Evolutionary conservation across 1,140 invertebrate genomes (phyloP), one percentile per base, ranked within the genome.

Genomic region (Hyposmocoma kahamanoa): DNA sequence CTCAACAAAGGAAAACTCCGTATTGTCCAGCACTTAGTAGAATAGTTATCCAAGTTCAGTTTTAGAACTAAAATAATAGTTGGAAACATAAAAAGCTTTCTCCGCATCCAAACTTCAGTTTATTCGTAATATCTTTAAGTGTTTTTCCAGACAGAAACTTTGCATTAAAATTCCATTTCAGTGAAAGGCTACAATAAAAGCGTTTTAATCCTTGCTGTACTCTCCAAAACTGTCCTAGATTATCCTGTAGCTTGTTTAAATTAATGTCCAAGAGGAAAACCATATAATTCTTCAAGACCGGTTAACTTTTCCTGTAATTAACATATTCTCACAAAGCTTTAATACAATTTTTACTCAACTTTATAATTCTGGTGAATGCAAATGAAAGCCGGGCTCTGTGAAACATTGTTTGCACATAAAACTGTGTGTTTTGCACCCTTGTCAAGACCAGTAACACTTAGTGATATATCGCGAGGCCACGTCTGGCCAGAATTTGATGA

Each of bases 361-460:
- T 21, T 17, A 32, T 42, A 51, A 49, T 41, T 52, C 41, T 44
- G 13, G 11, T 17, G 13, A 54, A 52, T 55, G 53, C 49, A 54
- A 60, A 60, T 57, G 46, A 57, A 39, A 15, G 6, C 10, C 10
- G 39, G 28, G 13, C 19, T 24, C 15, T 28, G 21, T 39, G 28
- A 63, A 58, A 53, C 56, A 58, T 47, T 59, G 32, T 36, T 50
- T 62, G 49, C 38, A 52, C 42, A 43, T 50, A 42, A 54, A 71
- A 59, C 54, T 67, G 56, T 59, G 47, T 56, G 56, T 53, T 56
- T 53, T 19, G 28, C 44, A 42, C 42, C 67, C 48, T 18, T 62
- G 71, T 72, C 68, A 74, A 41, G 45, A 56, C 47, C 71, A 74
- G 55, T 56, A 58, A 59, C 62, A 39, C 55, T 57, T 42, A 13